Base-by-base conservation (phyloP, 92 coral and sea anemone species). In the Bergia sp. region DNA sequence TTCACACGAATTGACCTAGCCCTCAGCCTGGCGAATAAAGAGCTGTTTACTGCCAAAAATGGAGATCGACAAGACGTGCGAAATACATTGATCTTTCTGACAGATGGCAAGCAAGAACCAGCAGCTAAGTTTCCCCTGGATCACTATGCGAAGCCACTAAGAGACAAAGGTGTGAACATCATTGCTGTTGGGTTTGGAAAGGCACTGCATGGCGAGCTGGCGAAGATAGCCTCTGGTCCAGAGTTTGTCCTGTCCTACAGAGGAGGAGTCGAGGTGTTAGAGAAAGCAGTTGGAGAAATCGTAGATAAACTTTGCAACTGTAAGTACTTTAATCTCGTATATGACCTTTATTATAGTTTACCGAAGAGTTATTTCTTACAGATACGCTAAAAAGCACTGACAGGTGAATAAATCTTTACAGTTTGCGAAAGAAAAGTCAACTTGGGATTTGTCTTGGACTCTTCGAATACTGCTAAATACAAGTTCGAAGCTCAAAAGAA, bases 181-280 rank as follows among this genome's bases (percentile, higher is more conserved):
- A 72, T 72, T 39, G 76, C 76, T 7, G 76, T 72, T 72, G 76
- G 76, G 20, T 72, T 72, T 72, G 76, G 42, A 72, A 72, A 36
- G 2, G 43, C 76, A 36, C 15, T n/a, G 12, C 15, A 72, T 10
- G 5, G 12, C 4, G 76, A 72, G 43, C 38, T 72, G 38, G 38
- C 1, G 38, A 72, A 72, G 76, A 72, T 72, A 4, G 76, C 76
- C 10, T 72, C 76, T 72, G 40, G 76, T 7, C 76, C 76, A 72
- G 76, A 72, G 42, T 72, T 7, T 37, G 76, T 37, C 13, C 43
- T 72, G 43, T 72, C 76, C 4, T 72, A 72, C 10, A 39, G 15
- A 7, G 76, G 76, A 11, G 76, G 76, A 10, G 76, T 72, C 15
- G 76, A 72, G 42, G 43, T 72, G 76, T 11, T 72, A 39, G 38